Percentiles rank a stretch among this genome's conserved stretches.
phyloP scores from a whole-genome alignment of 64 coral and sea anemone genomes.

The Cladopsammia gracilis region DNA sequence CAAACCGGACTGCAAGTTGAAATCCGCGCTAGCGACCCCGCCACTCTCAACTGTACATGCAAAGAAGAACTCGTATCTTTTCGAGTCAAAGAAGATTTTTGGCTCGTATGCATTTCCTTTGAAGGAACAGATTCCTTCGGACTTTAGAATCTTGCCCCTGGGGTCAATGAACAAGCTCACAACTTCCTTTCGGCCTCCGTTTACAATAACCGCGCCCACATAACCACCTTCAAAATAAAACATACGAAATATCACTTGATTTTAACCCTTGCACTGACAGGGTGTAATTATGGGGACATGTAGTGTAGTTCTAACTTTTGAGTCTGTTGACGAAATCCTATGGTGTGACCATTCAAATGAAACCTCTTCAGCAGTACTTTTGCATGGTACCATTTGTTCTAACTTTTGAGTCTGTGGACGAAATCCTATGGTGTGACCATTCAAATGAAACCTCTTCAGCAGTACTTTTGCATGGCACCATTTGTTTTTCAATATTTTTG shows the following conservation, averaged over 20 bases:
- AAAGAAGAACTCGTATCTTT: constrained; percentile 76
- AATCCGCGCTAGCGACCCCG: constrained; percentile 43
- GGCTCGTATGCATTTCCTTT: constrained; percentile 61
- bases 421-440: too few species aligned
- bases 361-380: too few species aligned
- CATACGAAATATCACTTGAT: background rate
- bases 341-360: too few species aligned
- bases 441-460: too few species aligned
- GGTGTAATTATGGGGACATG: too few species aligned
- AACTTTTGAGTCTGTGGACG: too few species aligned
- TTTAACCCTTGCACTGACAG: too few species aligned
- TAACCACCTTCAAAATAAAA: constrained; percentile 68
- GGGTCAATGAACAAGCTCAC: constrained; percentile 50
- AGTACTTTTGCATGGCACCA: too few species aligned
- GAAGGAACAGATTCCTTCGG: constrained; percentile 52
- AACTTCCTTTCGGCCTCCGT: constrained; percentile 58
- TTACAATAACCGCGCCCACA: constrained; percentile 65
- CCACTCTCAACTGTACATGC: constrained; percentile 67
- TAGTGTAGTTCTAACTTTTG: too few species aligned
- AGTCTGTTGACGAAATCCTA: too few species aligned
- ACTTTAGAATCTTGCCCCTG: background rate
- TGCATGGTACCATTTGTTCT: too few species aligned
- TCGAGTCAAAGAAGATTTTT: constrained; percentile 84
- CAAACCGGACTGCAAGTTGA: constrained; percentile 18
- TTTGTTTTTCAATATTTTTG: too few species aligned